phyloP scores from a whole-genome alignment of 2,113 vertebrate genomes.

The Xiphias gladius region DNA sequence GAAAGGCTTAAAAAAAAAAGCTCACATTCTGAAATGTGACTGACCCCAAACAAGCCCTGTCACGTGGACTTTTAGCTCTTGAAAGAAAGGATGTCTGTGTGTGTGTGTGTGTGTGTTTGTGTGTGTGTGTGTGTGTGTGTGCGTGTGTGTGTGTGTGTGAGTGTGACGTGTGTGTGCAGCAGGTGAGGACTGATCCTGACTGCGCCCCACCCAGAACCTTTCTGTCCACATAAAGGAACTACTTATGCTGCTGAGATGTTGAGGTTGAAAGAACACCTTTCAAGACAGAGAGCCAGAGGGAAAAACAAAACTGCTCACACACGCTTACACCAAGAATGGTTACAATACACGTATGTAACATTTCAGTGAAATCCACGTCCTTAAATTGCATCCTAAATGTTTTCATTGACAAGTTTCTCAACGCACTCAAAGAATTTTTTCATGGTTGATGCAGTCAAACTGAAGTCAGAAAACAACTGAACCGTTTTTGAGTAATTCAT shows the following conservation, averaged over 20 bases:
- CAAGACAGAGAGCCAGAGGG: not conserved
- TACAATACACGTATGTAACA: not conserved
- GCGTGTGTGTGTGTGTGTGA: slow-evolving; percentile 25
- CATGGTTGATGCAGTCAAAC: not conserved
- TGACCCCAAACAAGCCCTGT: slow-evolving; percentile 45
- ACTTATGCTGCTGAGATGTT: slow-evolving; percentile 1
- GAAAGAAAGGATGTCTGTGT: slow-evolving; percentile 17
- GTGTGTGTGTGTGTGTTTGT: slow-evolving; percentile 23
- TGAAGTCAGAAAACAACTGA: not conserved
- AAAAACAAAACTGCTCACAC: not conserved
- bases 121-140: slow-evolving; percentile 29
- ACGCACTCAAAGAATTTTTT: not conserved
- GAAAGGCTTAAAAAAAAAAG: not conserved
- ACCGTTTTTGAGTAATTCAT: not conserved
- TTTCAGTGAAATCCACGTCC: not conserved
- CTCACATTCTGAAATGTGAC: not conserved
- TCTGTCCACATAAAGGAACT: slow-evolving; percentile 39
- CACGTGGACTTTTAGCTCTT: slow-evolving; percentile 13
- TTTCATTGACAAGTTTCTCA: not conserved
- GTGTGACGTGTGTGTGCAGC: slow-evolving; percentile 21
- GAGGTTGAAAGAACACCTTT: slow-evolving; percentile 41
- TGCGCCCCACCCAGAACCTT: slow-evolving; percentile 43
- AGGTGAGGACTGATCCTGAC: slow-evolving; percentile 52
- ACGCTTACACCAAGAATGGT: slow-evolving; percentile 8
- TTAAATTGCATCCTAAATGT: not conserved